Evolutionary conservation across 2,113 vertebrate species (phyloP), one percentile per base, ranked within the genome.

Genomic region (Nothoprocta perdicaria): DNA sequence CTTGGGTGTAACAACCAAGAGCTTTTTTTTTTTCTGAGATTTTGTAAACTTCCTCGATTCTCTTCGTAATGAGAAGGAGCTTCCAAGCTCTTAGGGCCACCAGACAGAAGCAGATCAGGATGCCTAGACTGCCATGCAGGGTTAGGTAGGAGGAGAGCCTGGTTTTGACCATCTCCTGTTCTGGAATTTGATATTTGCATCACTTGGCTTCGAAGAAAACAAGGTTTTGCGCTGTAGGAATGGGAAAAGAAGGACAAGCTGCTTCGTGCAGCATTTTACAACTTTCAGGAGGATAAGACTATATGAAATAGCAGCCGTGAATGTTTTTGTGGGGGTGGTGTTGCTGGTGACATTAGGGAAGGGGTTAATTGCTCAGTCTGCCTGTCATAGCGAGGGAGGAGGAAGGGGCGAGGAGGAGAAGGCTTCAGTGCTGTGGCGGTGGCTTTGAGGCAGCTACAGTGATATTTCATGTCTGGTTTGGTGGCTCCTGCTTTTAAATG

Each of bases 401-500:
- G 22, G 6, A 38, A 43, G 29, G 68, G 61, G 35, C n/a, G 75
- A 96, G 68, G 53, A 61, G 10, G 82, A 95, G 85, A 87, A 91
- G 22, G 72, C 78, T 95, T 95, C 92, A 86, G 81, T 94, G 90
- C 81, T 94, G 50, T 88, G 79, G 62, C 92, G 94, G 94, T 90
- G 78, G 85, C 73, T 95, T 95, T 96, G 95, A 97, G 97, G 90
- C 85, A 84, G 88, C 71, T 84, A 79, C 89, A 93, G 95, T 92
- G 93, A 95, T 98, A 97, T 97, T 97, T 98, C 94, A 97, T 97
- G 96, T 97, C 96, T 96, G 96, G 86, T 67, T 52, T 97, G 94
- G 96, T 96, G 96, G 97, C 94, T 96, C 78, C 76, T 1, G 73
- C 96, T 95, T 98, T 97, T 97, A 98, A 98, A 98, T 97, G 97